Conservation (phyloP, 1,140 invertebrate species). For the Zaprionus vittiger region DNA sequence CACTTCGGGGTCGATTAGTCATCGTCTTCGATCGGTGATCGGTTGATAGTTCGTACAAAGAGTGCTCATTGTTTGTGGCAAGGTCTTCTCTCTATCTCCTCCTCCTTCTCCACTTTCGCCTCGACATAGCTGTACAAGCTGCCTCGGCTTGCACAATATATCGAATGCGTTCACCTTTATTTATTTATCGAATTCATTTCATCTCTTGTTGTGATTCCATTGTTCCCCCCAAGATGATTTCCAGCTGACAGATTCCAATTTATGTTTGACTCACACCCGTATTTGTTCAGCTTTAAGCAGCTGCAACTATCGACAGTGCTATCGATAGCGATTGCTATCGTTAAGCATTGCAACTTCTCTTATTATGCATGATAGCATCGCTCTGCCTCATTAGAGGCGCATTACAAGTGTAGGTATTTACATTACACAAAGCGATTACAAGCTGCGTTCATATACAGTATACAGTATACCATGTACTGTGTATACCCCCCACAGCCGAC, state of each 20-base stretch:
- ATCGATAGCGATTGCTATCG: constrained; percentile 11
- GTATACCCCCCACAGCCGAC: neutral
- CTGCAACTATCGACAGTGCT: neutral
- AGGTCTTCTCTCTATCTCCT: neutral
- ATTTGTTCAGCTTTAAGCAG: constrained; percentile 34
- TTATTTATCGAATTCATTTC: neutral
- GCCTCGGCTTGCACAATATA: neutral
- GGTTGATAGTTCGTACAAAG: constrained; percentile 8
- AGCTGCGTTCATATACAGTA: neutral
- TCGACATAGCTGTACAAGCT: constrained; percentile 12
- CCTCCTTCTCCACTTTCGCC: neutral
- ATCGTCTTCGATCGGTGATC: constrained; percentile 13
- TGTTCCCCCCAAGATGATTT: constrained; percentile 14
- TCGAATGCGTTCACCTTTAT: constrained; percentile 8
- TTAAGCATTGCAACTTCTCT: neutral
- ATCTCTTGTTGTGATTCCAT: constrained; percentile 11
- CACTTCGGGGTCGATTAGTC: constrained; percentile 14
- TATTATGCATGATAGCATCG: neutral
- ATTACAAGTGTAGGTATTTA: neutral
- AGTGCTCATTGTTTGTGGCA: constrained; percentile 24
- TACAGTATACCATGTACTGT: neutral
- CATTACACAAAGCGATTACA: neutral
- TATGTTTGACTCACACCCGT: constrained; percentile 8
- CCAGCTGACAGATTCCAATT: constrained; percentile 25
- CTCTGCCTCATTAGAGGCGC: neutral